phyloP scores from a whole-genome alignment of 2,797 vertebrate genomes.

The Vireo griseus region DNA sequence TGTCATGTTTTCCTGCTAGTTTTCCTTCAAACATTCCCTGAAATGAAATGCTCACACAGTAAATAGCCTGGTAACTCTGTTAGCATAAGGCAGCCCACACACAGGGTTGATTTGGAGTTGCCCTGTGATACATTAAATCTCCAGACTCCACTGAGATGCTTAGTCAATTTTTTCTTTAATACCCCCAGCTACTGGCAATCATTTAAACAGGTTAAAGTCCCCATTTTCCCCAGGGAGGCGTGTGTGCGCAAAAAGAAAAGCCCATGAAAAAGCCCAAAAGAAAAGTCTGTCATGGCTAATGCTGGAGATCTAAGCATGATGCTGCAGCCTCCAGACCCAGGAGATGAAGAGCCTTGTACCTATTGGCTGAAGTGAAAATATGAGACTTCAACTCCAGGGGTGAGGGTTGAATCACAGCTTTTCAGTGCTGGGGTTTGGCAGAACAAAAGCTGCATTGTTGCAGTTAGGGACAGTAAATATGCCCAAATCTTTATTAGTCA shows the following conservation, averaged over 20 bases:
- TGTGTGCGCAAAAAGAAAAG: background rate
- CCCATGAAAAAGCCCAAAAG: background rate
- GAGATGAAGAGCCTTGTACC: background rate
- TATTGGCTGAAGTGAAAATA: background rate
- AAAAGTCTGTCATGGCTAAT: background rate
- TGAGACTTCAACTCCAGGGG: background rate
- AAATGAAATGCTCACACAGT: background rate
- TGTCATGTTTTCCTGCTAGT: background rate
- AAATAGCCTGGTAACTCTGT: background rate
- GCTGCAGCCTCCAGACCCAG: background rate
- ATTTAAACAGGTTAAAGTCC: background rate
- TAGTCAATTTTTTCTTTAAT: background rate
- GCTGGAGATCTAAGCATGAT: fast-evolving
- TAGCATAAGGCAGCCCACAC: background rate
- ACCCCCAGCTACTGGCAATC: background rate
- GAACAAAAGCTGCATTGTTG: constrained; percentile 45
- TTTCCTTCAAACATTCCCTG: background rate
- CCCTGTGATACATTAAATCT: background rate
- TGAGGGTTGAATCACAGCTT: background rate
- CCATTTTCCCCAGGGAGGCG: background rate
- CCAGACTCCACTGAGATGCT: background rate
- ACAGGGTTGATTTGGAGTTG: background rate
- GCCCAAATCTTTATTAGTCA: constrained; percentile 24
- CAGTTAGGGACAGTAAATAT: constrained; percentile 11
- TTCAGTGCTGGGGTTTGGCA: background rate